Conservation (phyloP, 1,140 invertebrate genomes). For the Pseudomyrmex flavicornis region DNA sequence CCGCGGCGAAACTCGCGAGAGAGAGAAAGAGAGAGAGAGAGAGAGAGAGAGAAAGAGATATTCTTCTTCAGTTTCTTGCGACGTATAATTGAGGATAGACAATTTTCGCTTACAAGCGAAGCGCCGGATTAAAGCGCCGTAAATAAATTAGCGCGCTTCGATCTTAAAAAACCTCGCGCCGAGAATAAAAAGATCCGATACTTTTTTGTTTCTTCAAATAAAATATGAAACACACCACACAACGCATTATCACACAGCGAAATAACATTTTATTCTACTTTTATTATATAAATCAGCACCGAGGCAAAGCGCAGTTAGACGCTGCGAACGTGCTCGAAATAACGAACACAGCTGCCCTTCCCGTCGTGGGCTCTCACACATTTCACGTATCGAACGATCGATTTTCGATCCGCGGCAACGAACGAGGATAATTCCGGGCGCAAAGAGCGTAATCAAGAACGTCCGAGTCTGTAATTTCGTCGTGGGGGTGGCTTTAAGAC, state of each 20-base stretch:
- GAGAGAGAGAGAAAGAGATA: not conserved
- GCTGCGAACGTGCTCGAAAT: not conserved
- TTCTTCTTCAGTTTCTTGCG: not conserved
- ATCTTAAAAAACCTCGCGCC: not conserved
- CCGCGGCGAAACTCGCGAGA: not conserved
- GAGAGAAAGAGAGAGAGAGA: too few relatives aligned
- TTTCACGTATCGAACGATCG: not conserved
- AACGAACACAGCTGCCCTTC: not conserved
- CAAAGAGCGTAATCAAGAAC: conserved; percentile 14
- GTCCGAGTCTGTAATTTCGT: conserved; percentile 6
- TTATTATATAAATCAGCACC: not conserved
- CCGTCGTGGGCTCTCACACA: too few relatives aligned
- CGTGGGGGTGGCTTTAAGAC: not conserved
- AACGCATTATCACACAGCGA: not conserved
- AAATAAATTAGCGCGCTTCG: not conserved
- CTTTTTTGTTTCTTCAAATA: too few relatives aligned
- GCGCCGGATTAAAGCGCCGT: not conserved
- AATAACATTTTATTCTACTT: not conserved
- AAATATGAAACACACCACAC: not conserved
- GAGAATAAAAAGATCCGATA: not conserved
- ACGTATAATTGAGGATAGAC: not conserved
- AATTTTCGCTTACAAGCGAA: not conserved
- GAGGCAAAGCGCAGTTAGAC: not conserved
- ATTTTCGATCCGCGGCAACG: not conserved
- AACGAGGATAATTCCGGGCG: not conserved